Conservation (phyloP, 2,797 vertebrate species). For the Cirrhinus mrigala region DNA sequence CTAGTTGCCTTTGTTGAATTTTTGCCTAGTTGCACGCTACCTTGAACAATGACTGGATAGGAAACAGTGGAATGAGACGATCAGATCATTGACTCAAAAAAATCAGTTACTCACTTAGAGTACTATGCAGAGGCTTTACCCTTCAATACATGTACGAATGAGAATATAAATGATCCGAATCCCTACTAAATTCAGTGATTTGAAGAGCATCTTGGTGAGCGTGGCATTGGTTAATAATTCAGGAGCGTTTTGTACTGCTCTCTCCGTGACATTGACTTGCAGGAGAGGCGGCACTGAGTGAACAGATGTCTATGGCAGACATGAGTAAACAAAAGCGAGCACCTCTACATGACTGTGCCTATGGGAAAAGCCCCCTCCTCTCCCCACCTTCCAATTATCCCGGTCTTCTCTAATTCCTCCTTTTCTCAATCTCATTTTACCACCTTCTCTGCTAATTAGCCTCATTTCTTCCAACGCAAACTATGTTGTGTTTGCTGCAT, state of each 20-base stretch:
- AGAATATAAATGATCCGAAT: not conserved
- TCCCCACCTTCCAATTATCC: conserved; percentile 40
- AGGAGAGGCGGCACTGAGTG: conserved; percentile 70
- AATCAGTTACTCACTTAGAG: not conserved
- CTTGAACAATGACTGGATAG: not conserved
- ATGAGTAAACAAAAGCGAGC: conserved; percentile 71
- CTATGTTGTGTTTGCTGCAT: conserved; percentile 4
- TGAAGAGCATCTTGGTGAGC: conserved; percentile 24
- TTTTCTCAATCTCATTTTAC: conserved; percentile 19
- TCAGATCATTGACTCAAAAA: not conserved
- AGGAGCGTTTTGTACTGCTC: conserved; percentile 64
- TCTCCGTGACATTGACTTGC: conserved; percentile 71
- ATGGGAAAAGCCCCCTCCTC: conserved; percentile 43
- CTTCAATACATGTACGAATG: not conserved
- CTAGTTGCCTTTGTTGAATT: not conserved
- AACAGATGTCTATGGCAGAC: conserved; percentile 77
- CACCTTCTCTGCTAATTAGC: conserved; percentile 34
- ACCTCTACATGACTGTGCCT: conserved; percentile 65
- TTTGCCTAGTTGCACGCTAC: not conserved
- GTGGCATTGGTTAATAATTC: conserved; percentile 68
- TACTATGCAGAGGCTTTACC: not conserved
- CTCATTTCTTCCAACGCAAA: not conserved
- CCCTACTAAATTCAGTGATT: not conserved
- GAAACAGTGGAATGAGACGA: not conserved
- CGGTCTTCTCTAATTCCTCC: not conserved